These are phyloP conservation scores for Petrolisthes cinctipes DNA, from an alignment of 2,888 invertebrate genomes.

Conservation along the genomic window DNA sequence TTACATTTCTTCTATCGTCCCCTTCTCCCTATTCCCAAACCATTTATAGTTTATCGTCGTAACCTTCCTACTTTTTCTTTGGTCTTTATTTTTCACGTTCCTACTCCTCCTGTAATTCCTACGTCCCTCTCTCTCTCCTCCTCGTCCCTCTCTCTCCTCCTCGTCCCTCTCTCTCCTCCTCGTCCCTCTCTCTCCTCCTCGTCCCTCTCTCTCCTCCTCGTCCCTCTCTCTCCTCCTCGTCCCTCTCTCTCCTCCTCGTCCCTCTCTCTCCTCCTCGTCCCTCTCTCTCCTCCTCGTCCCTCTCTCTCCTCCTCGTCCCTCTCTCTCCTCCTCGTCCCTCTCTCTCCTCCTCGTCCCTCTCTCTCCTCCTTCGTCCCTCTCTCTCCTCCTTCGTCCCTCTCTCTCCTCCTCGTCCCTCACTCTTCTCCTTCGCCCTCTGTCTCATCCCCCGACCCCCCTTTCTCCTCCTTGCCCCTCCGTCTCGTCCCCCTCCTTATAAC, in stretches of 20 bases:
- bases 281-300: background rate
- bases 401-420: background rate
- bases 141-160: constrained; percentile 1
- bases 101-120: too few species aligned
- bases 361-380: background rate
- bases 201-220: background rate
- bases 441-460: background rate
- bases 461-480: background rate
- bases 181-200: background rate
- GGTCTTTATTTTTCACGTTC: too few species aligned
- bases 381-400: background rate
- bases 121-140: background rate
- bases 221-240: background rate
- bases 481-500: background rate
- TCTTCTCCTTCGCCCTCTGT: background rate
- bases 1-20: too few species aligned
- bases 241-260: background rate
- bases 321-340: background rate
- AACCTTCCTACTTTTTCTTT: too few species aligned
- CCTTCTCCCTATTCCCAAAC: too few species aligned
- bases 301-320: background rate
- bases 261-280: background rate
- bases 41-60: too few species aligned
- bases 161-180: background rate
- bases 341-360: background rate